Base-by-base conservation (phyloP, 2,797 vertebrate genomes). In the Lacerta agilis region DNA sequence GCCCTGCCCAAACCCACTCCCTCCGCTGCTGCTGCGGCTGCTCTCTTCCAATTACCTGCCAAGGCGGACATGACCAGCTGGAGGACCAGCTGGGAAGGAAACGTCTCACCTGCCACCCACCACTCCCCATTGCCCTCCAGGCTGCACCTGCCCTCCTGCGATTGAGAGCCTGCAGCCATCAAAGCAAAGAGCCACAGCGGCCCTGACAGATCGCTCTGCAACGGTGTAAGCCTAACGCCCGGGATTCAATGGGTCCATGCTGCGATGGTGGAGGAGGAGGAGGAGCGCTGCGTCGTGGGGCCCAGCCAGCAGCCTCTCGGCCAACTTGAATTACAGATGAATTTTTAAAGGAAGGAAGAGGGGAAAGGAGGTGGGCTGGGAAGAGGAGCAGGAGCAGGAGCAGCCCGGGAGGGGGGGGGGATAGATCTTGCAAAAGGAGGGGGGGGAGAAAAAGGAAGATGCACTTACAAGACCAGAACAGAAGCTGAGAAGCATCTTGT, bases 391-490 rank as follows among this genome's bases (percentile, higher is more conserved):
- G 13, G 5, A 66, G 41, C 27, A n/a, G 67, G 3, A 71, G 29
- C 1, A 69, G 25, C n/a, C n/a, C 3, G 33, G 33, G 33, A 33
- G 33, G n/a, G n/a, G n/a, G n/a, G n/a, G n/a, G 29, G 29, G 29
- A 15, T 4, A 49, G 49, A 15, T 55, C 20, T 64, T 64, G 17
- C 36, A 38, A 13, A 27, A 5, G 36, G 33, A n/a, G 33, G n/a
- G n/a, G 38, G 71, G 45, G n/a, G 36, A 23, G 77, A 17, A 2
- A 0, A 27, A 8, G 45, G 29, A 13, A 33, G 6, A 20, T 17
- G 49, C 45, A 87, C 87, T 87, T 78, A 91, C 82, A 41, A 86
- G 82, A 77, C 77, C 82, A 1, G 90, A 79, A 41, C 87, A 81
- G 85, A 87, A 49, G 71, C 87, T 78, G 82, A 82, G 0, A 0